These are phyloP conservation scores for Mastacembelus armatus DNA, from an alignment of 2,797 vertebrate species.

Conservation along the genomic window DNA sequence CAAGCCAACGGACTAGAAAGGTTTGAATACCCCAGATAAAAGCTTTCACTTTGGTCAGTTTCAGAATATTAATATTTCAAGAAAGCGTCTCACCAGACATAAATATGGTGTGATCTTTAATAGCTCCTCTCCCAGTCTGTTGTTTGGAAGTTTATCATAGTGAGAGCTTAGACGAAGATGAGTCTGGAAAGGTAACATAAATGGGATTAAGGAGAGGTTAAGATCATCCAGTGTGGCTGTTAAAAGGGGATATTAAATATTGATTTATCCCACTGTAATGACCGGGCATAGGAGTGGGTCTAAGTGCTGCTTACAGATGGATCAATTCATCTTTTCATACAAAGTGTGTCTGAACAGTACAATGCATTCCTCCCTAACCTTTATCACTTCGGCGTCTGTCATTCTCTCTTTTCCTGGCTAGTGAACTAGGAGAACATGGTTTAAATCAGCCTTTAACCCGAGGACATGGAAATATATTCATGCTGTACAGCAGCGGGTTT, in stretches of 20 bases:
- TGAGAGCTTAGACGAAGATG: constrained; percentile 83
- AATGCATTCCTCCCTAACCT: constrained; percentile 78
- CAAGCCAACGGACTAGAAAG: constrained; percentile 70
- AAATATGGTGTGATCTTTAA: constrained; percentile 85
- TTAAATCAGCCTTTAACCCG: constrained; percentile 65
- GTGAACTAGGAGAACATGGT: background rate
- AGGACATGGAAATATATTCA: constrained; percentile 84
- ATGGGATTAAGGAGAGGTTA: constrained; percentile 93
- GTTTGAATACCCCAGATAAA: constrained; percentile 80
- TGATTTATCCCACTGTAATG: constrained; percentile 91
- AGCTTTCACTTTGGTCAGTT: constrained; percentile 87
- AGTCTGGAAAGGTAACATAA: constrained; percentile 92
- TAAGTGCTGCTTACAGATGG: constrained; percentile 91
- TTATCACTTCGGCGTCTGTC: constrained; percentile 53
- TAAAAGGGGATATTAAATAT: constrained; percentile 92
- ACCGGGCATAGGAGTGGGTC: constrained; percentile 86
- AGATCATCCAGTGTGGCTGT: constrained; percentile 88
- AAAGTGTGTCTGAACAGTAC: constrained; percentile 84
- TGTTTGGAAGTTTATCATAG: constrained; percentile 90
- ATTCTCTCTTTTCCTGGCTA: constrained; percentile 19
- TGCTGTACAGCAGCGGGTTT: constrained; percentile 67
- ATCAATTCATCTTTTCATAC: constrained; percentile 91
- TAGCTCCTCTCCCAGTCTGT: constrained; percentile 83
- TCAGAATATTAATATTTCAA: constrained; percentile 89
- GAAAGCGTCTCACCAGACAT: constrained; percentile 84